Evolutionary conservation across 2,797 vertebrate genomes (phyloP).

Genomic region (Sebastes itinus): DNA sequence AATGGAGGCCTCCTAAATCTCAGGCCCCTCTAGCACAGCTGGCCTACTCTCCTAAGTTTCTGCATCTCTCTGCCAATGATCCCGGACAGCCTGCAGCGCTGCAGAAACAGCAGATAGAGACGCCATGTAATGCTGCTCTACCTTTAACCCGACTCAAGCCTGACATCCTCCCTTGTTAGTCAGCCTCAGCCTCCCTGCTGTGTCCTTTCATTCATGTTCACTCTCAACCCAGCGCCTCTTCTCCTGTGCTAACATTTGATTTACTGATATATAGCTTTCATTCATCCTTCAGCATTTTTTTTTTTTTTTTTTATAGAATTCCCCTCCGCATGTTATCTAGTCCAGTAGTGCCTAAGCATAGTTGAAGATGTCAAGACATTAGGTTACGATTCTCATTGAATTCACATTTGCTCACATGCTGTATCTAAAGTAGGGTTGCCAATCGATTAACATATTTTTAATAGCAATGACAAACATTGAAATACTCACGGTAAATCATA

Average conservation of each 20-base stretch:
- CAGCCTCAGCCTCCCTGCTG: background rate
- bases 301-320: accelerated
- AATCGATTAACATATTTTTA: accelerated
- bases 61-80: slow-evolving; percentile 52
- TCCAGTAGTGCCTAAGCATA: background rate
- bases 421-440: accelerated
- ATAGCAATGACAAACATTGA: too few relatives aligned
- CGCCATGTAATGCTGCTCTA: slow-evolving; percentile 60
- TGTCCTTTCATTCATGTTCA: background rate
- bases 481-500: too few relatives aligned
- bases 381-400: background rate
- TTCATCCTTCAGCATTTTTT: background rate
- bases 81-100: slow-evolving; percentile 37
- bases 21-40: slow-evolving; percentile 67
- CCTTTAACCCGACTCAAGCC: background rate
- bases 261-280: background rate
- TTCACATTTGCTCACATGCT: background rate
- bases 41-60: slow-evolving; percentile 60
- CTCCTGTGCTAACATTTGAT: background rate
- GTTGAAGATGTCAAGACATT: background rate
- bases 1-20: slow-evolving; percentile 80
- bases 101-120: slow-evolving; percentile 64
- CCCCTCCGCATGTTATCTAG: background rate
- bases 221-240: background rate
- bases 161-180: background rate